Conservation (phyloP, 2,797 vertebrate genomes). For the Acanthis flammea region DNA sequence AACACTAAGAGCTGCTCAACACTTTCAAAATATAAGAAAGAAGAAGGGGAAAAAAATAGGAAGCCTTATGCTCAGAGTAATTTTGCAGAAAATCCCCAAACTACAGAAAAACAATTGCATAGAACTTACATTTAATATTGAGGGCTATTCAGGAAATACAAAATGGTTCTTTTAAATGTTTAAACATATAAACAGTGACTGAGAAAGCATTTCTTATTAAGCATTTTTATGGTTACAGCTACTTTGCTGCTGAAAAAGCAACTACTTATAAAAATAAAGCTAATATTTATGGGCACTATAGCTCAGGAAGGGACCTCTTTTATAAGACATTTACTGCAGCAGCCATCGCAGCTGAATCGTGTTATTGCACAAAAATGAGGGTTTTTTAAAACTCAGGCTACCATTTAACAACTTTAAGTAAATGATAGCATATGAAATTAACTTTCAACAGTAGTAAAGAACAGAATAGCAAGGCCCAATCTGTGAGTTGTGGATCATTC, state of each 20-base stretch:
- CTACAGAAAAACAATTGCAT: constrained; percentile 56
- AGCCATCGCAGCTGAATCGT: neutral
- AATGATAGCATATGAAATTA: constrained; percentile 41
- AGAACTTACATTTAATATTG: constrained; percentile 72
- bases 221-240: constrained; percentile 65
- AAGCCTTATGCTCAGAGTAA: constrained; percentile 41
- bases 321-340: constrained; percentile 31
- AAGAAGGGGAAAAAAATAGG: neutral
- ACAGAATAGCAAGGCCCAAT: neutral
- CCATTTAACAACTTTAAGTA: constrained; percentile 50
- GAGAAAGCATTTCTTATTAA: constrained; percentile 72
- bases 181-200: constrained; percentile 47
- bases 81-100: constrained; percentile 39
- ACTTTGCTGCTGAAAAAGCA: constrained; percentile 27
- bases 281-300: constrained; percentile 54
- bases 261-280: constrained; percentile 39
- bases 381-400: neutral
- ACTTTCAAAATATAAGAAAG: neutral
- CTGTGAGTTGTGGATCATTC: neutral
- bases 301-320: constrained; percentile 22
- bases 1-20: constrained; percentile 1
- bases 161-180: constrained; percentile 63
- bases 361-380: neutral
- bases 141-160: constrained; percentile 57
- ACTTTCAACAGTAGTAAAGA: constrained; percentile 1